These are phyloP conservation scores for Watsonalla binaria DNA, from an alignment of 2,888 invertebrate genomes.

Conservation along the genomic window DNA sequence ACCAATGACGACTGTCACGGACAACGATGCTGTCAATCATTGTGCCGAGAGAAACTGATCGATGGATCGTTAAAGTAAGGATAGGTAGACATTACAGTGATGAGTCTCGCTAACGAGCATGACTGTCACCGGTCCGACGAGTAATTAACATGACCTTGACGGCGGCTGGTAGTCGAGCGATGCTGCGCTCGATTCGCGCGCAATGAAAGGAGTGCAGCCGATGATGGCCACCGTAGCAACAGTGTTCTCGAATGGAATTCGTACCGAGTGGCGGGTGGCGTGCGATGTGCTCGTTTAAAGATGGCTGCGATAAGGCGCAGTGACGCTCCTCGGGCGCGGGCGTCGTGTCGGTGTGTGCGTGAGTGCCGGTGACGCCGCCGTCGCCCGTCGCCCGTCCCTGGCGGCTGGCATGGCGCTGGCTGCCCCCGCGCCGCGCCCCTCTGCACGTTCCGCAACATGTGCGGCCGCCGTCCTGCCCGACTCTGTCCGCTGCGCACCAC, in stretches of 20 bases:
- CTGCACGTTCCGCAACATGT: slow-evolving; percentile 75
- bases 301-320: slow-evolving; percentile 75
- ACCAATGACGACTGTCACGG: slow-evolving; percentile 9
- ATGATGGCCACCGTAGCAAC: slow-evolving; percentile 54
- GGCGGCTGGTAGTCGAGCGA: slow-evolving; percentile 41
- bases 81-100: slow-evolving; percentile 15
- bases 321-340: slow-evolving; percentile 72
- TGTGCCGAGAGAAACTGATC: slow-evolving; percentile 7
- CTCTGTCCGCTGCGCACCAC: slow-evolving; percentile 37
- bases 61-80: slow-evolving; percentile 11
- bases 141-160: slow-evolving; percentile 70
- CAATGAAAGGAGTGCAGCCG: slow-evolving; percentile 65
- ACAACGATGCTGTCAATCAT: background rate
- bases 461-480: slow-evolving; percentile 38
- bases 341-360: slow-evolving; percentile 71
- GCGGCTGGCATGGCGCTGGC: slow-evolving; percentile 22
- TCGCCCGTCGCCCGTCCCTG: slow-evolving; percentile 45
- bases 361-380: slow-evolving; percentile 50
- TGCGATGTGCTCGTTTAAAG: slow-evolving; percentile 73
- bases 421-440: slow-evolving; percentile 37
- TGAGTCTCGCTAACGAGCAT: slow-evolving; percentile 48
- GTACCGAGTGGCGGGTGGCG: slow-evolving; percentile 68
- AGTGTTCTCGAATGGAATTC: slow-evolving; percentile 66
- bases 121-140: slow-evolving; percentile 54
- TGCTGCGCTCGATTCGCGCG: slow-evolving; percentile 39